These are phyloP conservation scores for Drosophila fungiperda DNA, from an alignment of 2,888 invertebrate species.

Conservation along the genomic window DNA sequence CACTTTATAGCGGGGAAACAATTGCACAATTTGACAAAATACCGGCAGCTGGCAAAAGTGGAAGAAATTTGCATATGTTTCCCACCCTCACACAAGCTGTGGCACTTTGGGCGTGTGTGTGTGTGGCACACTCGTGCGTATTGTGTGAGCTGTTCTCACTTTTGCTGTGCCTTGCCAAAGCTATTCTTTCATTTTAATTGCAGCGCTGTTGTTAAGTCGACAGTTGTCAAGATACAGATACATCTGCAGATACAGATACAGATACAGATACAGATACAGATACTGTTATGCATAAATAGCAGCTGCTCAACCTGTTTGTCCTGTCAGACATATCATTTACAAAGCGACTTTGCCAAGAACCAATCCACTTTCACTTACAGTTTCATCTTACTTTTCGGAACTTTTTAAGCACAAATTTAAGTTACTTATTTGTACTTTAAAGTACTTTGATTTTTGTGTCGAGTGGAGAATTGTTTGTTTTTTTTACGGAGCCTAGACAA, in stretches of 20 bases:
- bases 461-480: conserved; percentile 31
- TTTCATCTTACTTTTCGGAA: conserved; percentile 36
- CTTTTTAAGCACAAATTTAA: conserved; percentile 35
- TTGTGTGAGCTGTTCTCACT: conserved; percentile 28
- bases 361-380: conserved; percentile 22
- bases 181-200: conserved; percentile 65
- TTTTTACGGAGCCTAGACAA: conserved; percentile 33
- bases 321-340: conserved; percentile 58
- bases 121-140: background rate
- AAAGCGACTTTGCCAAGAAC: conserved; percentile 24
- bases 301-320: conserved; percentile 44
- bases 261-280: conserved; percentile 8
- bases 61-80: conserved; percentile 67
- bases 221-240: conserved; percentile 17
- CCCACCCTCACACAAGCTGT: conserved; percentile 17
- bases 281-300: conserved; percentile 18
- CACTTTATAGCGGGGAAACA: conserved; percentile 49
- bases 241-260: conserved; percentile 16
- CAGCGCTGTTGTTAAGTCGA: conserved; percentile 47
- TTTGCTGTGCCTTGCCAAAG: conserved; percentile 20
- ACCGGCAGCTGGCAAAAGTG: background rate
- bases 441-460: conserved; percentile 61
- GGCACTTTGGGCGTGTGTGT: conserved; percentile 19
- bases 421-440: conserved; percentile 65
- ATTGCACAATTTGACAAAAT: conserved; percentile 70